phyloP scores from a whole-genome alignment of 2,797 vertebrate species.

The Lateolabrax maculatus region DNA sequence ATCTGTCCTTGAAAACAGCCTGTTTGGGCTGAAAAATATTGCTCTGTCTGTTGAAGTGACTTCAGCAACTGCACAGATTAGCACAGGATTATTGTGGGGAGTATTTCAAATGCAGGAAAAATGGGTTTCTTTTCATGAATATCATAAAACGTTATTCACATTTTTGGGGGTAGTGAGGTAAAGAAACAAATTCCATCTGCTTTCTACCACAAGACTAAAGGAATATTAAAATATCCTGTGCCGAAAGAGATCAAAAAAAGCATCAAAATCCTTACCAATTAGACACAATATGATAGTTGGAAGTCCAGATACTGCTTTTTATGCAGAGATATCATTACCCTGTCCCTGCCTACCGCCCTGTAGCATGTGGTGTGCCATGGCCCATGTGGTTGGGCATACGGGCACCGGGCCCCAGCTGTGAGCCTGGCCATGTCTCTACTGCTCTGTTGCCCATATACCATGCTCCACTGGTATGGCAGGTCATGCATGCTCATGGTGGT shows the following conservation, averaged over 20 bases:
- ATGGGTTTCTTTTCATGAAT: conserved; percentile 1
- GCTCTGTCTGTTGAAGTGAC: conserved; percentile 27
- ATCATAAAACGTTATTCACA: not conserved
- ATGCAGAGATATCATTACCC: conserved; percentile 2
- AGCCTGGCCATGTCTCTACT: conserved; percentile 48
- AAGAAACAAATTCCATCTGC: not conserved
- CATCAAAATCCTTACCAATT: not conserved
- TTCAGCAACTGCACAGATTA: conserved; percentile 11
- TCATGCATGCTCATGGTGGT: conserved; percentile 54
- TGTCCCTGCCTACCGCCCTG: conserved; percentile 8
- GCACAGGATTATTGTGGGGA: not conserved
- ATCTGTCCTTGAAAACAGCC: conserved; percentile 66
- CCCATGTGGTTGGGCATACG: conserved; percentile 39
- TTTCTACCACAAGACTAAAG: not conserved
- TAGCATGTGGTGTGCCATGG: conserved; percentile 29
- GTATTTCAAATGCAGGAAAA: not conserved
- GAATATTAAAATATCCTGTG: not conserved
- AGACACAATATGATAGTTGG: not conserved
- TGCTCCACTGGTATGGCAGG: conserved; percentile 66
- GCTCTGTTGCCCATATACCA: conserved; percentile 66
- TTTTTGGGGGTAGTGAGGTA: too few relatives aligned
- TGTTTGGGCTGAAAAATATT: conserved; percentile 39
- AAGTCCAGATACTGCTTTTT: conserved; percentile 7
- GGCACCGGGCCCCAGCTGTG: conserved; percentile 71
- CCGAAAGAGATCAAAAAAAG: not conserved